Evolutionary conservation across 1,140 invertebrate species (phyloP).

Genomic region (Mycetomoellerius zeteki): DNA sequence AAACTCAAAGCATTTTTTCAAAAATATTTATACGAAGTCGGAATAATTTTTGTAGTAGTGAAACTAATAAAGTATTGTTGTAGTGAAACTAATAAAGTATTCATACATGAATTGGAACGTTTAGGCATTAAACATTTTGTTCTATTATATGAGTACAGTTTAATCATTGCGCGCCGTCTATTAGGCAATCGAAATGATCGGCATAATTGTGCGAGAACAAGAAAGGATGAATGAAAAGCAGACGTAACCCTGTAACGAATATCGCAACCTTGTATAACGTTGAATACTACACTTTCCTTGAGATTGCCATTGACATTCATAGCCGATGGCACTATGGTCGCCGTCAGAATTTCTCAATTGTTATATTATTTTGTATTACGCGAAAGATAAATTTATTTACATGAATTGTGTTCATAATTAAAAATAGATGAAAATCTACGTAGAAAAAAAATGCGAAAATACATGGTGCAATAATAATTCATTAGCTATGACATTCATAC

Average conservation of each 20-base stretch:
- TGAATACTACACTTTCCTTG: slow-evolving; percentile 2
- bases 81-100: not conserved
- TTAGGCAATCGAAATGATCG: slow-evolving; percentile 16
- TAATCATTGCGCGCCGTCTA: not conserved
- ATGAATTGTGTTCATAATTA: not conserved
- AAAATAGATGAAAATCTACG: not conserved
- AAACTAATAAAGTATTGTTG: not conserved
- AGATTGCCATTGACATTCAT: not conserved
- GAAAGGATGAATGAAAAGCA: slow-evolving; percentile 3
- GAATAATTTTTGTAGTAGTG: not conserved
- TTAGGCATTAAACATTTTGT: not conserved
- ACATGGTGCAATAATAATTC: not conserved
- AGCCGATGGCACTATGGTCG: not conserved
- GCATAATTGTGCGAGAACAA: slow-evolving; percentile 15
- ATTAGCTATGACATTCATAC: not conserved
- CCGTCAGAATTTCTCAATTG: slow-evolving; percentile 18
- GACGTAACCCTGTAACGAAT: slow-evolving; percentile 40
- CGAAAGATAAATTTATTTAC: slow-evolving; percentile 1
- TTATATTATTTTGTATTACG: not conserved
- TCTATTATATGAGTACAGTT: not conserved
- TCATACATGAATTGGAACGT: not conserved
- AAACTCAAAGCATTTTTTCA: not conserved
- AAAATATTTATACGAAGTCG: not conserved
- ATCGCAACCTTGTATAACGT: slow-evolving; percentile 13
- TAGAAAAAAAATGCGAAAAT: not conserved